phyloP scores from a whole-genome alignment of 2,797 vertebrate genomes.

The Rhadinocentrus ornatus region DNA sequence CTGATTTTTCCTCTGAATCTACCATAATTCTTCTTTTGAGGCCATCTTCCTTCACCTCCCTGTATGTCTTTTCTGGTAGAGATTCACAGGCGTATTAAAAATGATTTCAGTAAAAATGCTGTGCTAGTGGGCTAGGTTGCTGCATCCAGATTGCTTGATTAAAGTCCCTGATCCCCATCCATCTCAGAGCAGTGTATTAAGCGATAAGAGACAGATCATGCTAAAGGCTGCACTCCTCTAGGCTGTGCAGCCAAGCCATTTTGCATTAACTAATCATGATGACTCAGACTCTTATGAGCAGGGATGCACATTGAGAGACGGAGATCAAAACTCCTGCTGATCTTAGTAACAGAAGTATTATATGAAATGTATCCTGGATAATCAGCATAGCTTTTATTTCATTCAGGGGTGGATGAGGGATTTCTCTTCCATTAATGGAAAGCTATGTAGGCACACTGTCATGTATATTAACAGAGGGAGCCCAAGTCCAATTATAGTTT shows the following conservation, averaged over 20 bases:
- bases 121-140: slow-evolving; percentile 12
- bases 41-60: slow-evolving; percentile 11
- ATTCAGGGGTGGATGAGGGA: slow-evolving; percentile 4
- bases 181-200: slow-evolving; percentile 50
- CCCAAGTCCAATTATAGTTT: slow-evolving; percentile 8
- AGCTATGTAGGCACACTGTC: slow-evolving; percentile 5
- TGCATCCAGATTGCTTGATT: slow-evolving; percentile 43
- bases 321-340: slow-evolving; percentile 40
- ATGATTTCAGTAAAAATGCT: slow-evolving; percentile 9
- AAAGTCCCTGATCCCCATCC: slow-evolving; percentile 58
- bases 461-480: slow-evolving; percentile 20
- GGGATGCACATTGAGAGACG: slow-evolving; percentile 44
- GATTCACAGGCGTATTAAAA: slow-evolving; percentile 8
- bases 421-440: not conserved
- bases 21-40: not conserved
- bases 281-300: slow-evolving; percentile 50
- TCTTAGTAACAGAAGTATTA: slow-evolving; percentile 43
- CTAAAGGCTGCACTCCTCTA: slow-evolving; percentile 38
- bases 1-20: not conserved
- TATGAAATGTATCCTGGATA: slow-evolving; percentile 29
- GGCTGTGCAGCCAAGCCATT: slow-evolving; percentile 55
- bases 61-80: not conserved
- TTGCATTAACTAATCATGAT: slow-evolving; percentile 60
- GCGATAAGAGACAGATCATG: slow-evolving; percentile 66
- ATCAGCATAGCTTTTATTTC: slow-evolving; percentile 29